phyloP scores from a whole-genome alignment of 1,140 invertebrate species.

The Lethocerus indicus region DNA sequence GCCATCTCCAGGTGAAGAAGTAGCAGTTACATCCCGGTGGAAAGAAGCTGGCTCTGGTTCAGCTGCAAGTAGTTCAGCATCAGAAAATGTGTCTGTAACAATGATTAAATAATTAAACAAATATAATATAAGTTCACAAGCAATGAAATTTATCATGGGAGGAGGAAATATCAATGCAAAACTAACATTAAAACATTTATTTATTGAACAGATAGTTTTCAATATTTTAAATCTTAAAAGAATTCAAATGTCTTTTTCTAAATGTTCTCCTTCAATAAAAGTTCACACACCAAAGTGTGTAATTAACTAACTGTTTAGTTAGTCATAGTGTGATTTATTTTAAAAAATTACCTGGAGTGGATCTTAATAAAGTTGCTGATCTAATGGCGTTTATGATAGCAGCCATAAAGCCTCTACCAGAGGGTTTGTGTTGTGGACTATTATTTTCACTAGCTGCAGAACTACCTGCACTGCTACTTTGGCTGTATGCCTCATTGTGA shows the following conservation, averaged over 20 bases:
- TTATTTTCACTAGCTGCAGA: slow-evolving; percentile 28
- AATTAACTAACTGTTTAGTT: too few relatives aligned
- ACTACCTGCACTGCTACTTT: slow-evolving; percentile 36
- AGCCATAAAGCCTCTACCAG: slow-evolving; percentile 36
- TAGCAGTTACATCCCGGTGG: slow-evolving; percentile 1
- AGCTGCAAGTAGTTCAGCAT: slow-evolving; percentile 12
- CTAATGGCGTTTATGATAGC: slow-evolving; percentile 48
- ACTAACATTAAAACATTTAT: too few relatives aligned
- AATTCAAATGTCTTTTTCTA: too few relatives aligned
- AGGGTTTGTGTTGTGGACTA: too few relatives aligned
- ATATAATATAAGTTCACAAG: too few relatives aligned
- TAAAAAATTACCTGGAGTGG: slow-evolving; percentile 7
- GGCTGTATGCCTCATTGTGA: slow-evolving; percentile 52
- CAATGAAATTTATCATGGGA: too few relatives aligned
- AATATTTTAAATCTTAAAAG: too few relatives aligned
- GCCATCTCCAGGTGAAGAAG: slow-evolving; percentile 10
- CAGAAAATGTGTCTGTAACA: slow-evolving; percentile 12
- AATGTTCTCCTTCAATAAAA: too few relatives aligned
- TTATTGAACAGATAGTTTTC: too few relatives aligned
- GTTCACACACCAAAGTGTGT: too few relatives aligned
- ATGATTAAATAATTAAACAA: too few relatives aligned
- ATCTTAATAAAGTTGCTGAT: slow-evolving; percentile 30
- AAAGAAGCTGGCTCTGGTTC: slow-evolving; percentile 13
- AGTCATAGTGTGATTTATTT: neutral
- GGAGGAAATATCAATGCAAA: too few relatives aligned